Evolutionary conservation across 2,888 invertebrate species (phyloP), one percentile per base, ranked within the genome.

Genomic region (Carcina quercana): DNA sequence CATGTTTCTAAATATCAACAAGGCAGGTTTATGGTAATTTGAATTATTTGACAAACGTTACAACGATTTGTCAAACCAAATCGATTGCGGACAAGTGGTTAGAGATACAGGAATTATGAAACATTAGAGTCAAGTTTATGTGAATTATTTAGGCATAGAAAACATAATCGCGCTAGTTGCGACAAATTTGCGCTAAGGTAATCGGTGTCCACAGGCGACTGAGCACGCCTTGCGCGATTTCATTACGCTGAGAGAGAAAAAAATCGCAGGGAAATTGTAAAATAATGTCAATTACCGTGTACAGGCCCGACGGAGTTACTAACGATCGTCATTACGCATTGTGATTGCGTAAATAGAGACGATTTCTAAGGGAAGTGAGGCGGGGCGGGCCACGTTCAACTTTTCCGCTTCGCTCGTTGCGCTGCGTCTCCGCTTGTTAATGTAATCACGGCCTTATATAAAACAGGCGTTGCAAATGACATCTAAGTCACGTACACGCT

Each of bases 261-360:
- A 57, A 54, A 65, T 56, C 45, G 59, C 55, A 49, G 61, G 69
- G 76, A 80, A 79, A 80, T 79, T 78, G 79, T 64, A 79, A 80
- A 80, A 79, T 79, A 75, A 82, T 78, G 73, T 72, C 80, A 82
- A 83, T 82, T 80, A 80, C 76, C 54, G 59, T 60, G 61, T 62
- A 67, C 67, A 65, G 61, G 66, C 59, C 55, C 45, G 53, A 50
- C 59, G 59, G 53, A 64, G 67, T 59, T 58, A 61, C 67, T 75
- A 73, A 76, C 69, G 64, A 75, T 74, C 59, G 66, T 74, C 75
- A 80, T 82, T 82, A 82, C 73, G 75, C 72, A 72, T 72, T 70
- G 69, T 75, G 72, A 75, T 79, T 76, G 70, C 78, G 73, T 71
- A 75, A 75, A 75, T 68, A 71, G 67, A 56, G 59, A 61, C 66